phyloP scores from a whole-genome alignment of 2,888 invertebrate genomes.

The Polietes domitor region DNA sequence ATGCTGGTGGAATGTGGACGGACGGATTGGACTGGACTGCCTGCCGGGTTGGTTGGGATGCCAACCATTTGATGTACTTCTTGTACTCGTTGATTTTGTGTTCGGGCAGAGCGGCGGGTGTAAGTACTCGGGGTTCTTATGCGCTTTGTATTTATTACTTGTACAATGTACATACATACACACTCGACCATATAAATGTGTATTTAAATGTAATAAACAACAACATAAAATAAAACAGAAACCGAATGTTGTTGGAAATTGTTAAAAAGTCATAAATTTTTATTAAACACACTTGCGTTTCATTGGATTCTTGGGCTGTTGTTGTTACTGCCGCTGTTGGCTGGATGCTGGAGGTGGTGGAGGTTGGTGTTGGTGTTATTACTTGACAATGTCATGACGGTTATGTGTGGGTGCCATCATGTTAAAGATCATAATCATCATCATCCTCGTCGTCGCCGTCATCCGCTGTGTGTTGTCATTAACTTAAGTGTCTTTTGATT shows the following conservation, averaged over 20 bases:
- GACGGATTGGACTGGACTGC: slow-evolving; percentile 46
- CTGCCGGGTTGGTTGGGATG: slow-evolving; percentile 23
- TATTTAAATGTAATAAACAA: slow-evolving; percentile 15
- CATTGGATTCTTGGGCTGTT: slow-evolving; percentile 37
- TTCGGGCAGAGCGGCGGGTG: slow-evolving; percentile 3
- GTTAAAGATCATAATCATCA: neutral
- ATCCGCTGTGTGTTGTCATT: slow-evolving; percentile 29
- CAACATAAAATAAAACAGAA: slow-evolving; percentile 27
- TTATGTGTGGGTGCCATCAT: slow-evolving; percentile 53
- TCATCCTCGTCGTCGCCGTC: neutral
- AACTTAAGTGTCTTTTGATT: slow-evolving; percentile 52
- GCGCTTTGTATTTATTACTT: slow-evolving; percentile 1
- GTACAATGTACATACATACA: neutral
- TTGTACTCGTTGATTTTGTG: slow-evolving; percentile 38
- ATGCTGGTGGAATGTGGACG: slow-evolving; percentile 33
- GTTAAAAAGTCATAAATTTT: slow-evolving; percentile 74
- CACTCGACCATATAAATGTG: slow-evolving; percentile 18
- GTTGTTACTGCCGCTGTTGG: neutral
- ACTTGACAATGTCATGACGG: slow-evolving; percentile 14
- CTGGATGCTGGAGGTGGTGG: neutral
- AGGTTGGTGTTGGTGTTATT: neutral
- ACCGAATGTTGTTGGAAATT: slow-evolving; percentile 63
- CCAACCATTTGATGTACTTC: slow-evolving; percentile 51
- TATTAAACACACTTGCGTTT: slow-evolving; percentile 70
- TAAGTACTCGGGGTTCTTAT: neutral